Evolutionary conservation across 2,113 vertebrate species (phyloP).

Genomic region (Aphyosemion australe): DNA sequence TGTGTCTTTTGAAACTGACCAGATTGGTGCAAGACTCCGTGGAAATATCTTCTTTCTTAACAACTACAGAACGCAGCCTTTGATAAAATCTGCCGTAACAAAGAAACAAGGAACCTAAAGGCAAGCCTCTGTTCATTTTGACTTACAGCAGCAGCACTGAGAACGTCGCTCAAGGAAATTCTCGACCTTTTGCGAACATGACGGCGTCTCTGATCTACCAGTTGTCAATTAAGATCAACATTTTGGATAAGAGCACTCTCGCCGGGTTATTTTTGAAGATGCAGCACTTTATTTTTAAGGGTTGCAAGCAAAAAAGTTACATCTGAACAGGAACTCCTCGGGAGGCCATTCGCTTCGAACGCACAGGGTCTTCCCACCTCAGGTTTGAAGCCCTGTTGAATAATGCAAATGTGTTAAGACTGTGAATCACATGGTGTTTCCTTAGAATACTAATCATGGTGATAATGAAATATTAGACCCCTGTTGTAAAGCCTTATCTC

Average conservation of each 20-base stretch:
- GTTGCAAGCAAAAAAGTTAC: slow-evolving; percentile 55
- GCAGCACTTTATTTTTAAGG: slow-evolving; percentile 49
- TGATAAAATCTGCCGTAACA: neutral
- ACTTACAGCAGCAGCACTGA: neutral
- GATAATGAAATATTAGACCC: slow-evolving; percentile 15
- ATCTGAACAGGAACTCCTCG: slow-evolving; percentile 24
- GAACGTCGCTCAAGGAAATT: neutral
- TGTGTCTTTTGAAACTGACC: no score
- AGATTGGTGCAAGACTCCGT: neutral
- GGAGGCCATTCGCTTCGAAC: slow-evolving; percentile 25
- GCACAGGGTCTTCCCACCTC: slow-evolving; percentile 37
- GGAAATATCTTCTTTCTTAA: neutral
- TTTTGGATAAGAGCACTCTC: slow-evolving; percentile 17
- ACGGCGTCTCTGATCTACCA: slow-evolving; percentile 42
- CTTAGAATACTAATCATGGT: slow-evolving; percentile 54
- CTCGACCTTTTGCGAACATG: slow-evolving; percentile 18
- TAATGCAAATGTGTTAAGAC: slow-evolving; percentile 51
- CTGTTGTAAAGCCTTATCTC: slow-evolving; percentile 32
- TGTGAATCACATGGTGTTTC: slow-evolving; percentile 39
- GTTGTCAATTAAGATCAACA: slow-evolving; percentile 23
- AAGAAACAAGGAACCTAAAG: neutral
- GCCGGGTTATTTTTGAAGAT: slow-evolving; percentile 12
- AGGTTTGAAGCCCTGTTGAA: slow-evolving; percentile 42
- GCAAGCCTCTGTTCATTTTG: neutral
- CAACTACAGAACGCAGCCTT: neutral